Evolutionary conservation across 1,140 invertebrate genomes (phyloP).

Genomic region (Drosophila subpulchrella): DNA sequence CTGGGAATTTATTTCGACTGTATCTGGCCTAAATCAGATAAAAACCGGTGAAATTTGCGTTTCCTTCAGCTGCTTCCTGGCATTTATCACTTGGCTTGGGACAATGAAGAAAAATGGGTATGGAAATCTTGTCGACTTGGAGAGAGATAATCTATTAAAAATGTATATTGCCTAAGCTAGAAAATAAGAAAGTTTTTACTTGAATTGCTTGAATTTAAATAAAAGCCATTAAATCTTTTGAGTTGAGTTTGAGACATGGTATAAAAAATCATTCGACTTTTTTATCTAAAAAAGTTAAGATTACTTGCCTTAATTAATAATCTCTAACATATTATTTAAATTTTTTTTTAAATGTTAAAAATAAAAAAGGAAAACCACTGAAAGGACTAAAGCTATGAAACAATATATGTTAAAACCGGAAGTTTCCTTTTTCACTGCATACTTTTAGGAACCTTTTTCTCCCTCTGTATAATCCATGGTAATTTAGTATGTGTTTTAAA

Average conservation of each 20-base stretch:
- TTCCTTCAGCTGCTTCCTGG: slow-evolving; percentile 28
- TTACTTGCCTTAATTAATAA: too few species aligned
- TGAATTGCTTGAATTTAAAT: too few species aligned
- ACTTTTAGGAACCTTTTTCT: background rate
- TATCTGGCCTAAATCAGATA: slow-evolving; percentile 3
- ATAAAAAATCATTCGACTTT: too few species aligned
- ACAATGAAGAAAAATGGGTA: slow-evolving; percentile 5
- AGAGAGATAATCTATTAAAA: background rate
- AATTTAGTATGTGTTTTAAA: background rate
- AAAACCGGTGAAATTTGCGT: slow-evolving; percentile 23
- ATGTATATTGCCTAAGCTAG: background rate
- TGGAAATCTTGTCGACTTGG: background rate
- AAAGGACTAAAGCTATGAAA: too few species aligned
- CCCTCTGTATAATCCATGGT: background rate
- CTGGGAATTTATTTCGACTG: slow-evolving; percentile 34
- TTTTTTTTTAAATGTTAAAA: too few species aligned
- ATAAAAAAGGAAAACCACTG: too few species aligned
- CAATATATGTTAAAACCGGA: too few species aligned
- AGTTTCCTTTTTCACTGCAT: too few species aligned
- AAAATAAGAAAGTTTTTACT: background rate
- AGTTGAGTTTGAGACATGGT: too few species aligned
- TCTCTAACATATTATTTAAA: too few species aligned
- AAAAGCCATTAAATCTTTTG: too few species aligned
- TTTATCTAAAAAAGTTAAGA: too few species aligned
- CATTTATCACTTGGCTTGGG: slow-evolving; percentile 23